Evolutionary conservation across 2,113 vertebrate species (phyloP), one percentile per base, ranked within the genome.

Genomic region (Larimichthys crocea): DNA sequence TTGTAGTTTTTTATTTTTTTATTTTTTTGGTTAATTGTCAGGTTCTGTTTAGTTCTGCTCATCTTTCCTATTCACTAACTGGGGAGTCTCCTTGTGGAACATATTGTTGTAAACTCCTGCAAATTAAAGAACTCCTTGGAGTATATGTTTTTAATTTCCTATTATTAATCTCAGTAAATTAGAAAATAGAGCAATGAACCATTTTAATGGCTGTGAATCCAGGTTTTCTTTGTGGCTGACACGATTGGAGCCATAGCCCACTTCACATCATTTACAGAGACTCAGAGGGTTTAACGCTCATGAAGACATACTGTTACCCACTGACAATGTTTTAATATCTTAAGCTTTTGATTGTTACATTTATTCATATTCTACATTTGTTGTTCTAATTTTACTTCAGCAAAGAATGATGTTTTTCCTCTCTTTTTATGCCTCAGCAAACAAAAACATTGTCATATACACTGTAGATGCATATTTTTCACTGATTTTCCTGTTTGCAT

Each of bases 81-180:
- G 14, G 46, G 14, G 70, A 77, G 65, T 80, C 80, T 88, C 85
- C 80, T 76, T 80, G 71, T 87, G 70, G 79, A 92, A 80, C 76
- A 70, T 86, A 85, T 91, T 94, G 85, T 91, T 90, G 92, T 88
- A 89, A 83, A 94, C 86, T 79, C 57, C 46, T 48, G 71, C 66
- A 92, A 94, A 94, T 94, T 88, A 92, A 92, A 91, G 81, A 90
- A 89, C 29, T 87, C 91, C 91, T 91, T 86, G 44, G 93, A 93
- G 91, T 91, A 87, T 86, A 85, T 86, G 84, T 91, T 90, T 92
- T 93, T 90, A 90, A 88, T 88, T 60, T 75, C 80, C 89, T 90
- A 87, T 91, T 90, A 89, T 93, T 94, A 93, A 92, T 94, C 89
- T 91, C 86, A 77, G 87, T 90, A 90, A 92, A 94, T 94, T 91